Conservation (phyloP, 2,113 vertebrate species). For the Nerophis lumbriciformis region DNA sequence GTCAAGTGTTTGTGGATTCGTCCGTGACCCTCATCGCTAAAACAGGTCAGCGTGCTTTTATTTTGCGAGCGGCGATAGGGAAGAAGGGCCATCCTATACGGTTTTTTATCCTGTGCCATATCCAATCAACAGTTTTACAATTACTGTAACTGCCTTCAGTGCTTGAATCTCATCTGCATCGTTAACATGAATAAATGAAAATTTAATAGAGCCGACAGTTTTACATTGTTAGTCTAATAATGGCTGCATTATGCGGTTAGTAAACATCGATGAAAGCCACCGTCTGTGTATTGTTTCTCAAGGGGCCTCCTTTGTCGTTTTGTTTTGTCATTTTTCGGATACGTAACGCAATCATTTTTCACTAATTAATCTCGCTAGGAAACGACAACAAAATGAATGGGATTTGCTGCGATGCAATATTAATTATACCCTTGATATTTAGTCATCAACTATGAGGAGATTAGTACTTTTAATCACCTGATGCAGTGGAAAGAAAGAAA, state of each 20-base stretch:
- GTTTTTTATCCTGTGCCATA: neutral
- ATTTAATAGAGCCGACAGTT: constrained; percentile 16
- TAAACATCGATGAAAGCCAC: constrained; percentile 35
- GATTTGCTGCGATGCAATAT: too few species aligned
- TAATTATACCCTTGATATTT: too few species aligned
- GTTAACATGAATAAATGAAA: constrained; percentile 2
- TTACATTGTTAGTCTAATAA: constrained; percentile 9
- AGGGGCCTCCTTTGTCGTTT: constrained; percentile 23
- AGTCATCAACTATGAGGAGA: too few species aligned
- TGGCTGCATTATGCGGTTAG: constrained; percentile 16
- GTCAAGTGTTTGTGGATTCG: too few species aligned
- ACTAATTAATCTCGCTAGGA: constrained; percentile 36
- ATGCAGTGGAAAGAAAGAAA: too few species aligned
- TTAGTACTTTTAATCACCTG: too few species aligned
- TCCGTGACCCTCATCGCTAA: neutral
- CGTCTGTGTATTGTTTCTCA: constrained; percentile 24
- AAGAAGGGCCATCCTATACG: neutral
- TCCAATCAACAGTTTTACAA: neutral
- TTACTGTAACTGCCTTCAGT: neutral
- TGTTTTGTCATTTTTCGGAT: constrained; percentile 13
- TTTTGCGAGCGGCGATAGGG: neutral
- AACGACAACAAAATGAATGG: too few species aligned
- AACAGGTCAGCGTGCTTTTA: neutral
- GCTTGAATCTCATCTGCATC: neutral
- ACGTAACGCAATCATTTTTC: constrained; percentile 27